Evolutionary conservation across 2,888 invertebrate species (phyloP).

Genomic region (Dryococelus australis): DNA sequence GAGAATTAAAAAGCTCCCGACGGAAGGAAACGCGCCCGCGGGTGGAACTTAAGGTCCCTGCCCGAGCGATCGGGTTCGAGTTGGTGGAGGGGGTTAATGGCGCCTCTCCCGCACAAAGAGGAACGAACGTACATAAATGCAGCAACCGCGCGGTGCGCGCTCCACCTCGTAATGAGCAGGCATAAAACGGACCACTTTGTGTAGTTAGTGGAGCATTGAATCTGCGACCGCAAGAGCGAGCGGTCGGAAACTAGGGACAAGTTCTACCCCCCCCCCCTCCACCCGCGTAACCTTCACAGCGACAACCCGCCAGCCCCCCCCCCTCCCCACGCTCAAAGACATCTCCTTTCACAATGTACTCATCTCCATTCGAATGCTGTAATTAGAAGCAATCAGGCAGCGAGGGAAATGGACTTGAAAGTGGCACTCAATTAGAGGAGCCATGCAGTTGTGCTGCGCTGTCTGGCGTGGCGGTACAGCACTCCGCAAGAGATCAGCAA

Average conservation of each 20-base stretch:
- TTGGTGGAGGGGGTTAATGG: background rate
- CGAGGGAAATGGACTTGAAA: conserved; percentile 9
- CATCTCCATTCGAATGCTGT: conserved; percentile 11
- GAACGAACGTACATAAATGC: background rate
- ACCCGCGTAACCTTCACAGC: background rate
- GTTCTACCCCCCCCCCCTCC: background rate
- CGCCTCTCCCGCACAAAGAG: background rate
- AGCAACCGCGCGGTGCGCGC: background rate
- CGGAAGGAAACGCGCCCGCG: background rate
- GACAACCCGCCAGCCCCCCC: background rate
- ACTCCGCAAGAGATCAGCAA: background rate
- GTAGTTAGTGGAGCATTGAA: conserved; percentile 16
- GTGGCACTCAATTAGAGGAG: conserved; percentile 16
- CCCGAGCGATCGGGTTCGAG: background rate
- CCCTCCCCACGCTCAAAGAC: background rate
- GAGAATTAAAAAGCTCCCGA: background rate
- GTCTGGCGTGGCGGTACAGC: background rate
- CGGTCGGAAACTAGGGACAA: conserved; percentile 9
- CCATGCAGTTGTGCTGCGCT: background rate
- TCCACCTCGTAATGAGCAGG: background rate
- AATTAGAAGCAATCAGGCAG: conserved; percentile 11
- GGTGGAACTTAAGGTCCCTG: background rate
- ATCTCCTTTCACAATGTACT: conserved; percentile 9
- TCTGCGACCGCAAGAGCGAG: conserved; percentile 16
- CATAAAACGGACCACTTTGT: background rate